Evolutionary conservation across 2,888 invertebrate species (phyloP).

Genomic region (Saturnia japonica): DNA sequence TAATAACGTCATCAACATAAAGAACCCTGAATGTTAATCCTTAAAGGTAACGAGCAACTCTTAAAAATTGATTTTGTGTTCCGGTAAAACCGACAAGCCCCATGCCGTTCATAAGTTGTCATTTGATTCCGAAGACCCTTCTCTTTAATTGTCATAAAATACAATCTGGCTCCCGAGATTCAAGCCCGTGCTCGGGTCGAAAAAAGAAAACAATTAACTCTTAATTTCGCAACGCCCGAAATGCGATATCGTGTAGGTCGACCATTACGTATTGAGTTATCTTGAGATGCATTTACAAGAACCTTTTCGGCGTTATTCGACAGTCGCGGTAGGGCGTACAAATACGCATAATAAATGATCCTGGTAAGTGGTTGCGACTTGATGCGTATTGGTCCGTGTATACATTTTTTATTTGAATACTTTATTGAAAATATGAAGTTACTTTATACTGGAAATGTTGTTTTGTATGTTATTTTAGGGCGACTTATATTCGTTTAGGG

Average conservation of each 20-base stretch:
- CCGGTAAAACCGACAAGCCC: slow-evolving; percentile 32
- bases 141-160: slow-evolving; percentile 54
- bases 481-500: background rate
- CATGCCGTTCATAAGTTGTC: slow-evolving; percentile 30
- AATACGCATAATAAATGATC: slow-evolving; percentile 46
- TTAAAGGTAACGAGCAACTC: background rate
- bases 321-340: slow-evolving; percentile 33
- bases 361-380: slow-evolving; percentile 36
- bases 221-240: slow-evolving; percentile 63
- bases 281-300: slow-evolving; percentile 45
- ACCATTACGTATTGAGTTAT: slow-evolving; percentile 52
- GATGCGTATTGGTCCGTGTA: slow-evolving; percentile 24
- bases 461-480: background rate
- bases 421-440: slow-evolving; percentile 14
- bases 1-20: background rate
- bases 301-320: slow-evolving; percentile 29
- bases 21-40: background rate
- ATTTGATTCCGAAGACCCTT: slow-evolving; percentile 38
- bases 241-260: slow-evolving; percentile 52
- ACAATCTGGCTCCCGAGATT: slow-evolving; percentile 46
- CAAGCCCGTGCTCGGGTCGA: slow-evolving; percentile 44
- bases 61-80: slow-evolving; percentile 23
- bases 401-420: slow-evolving; percentile 8
- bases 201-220: slow-evolving; percentile 58
- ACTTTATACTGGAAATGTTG: background rate